Base-by-base conservation (phyloP, 1,140 invertebrate species). In the Dendroctonus valens region DNA sequence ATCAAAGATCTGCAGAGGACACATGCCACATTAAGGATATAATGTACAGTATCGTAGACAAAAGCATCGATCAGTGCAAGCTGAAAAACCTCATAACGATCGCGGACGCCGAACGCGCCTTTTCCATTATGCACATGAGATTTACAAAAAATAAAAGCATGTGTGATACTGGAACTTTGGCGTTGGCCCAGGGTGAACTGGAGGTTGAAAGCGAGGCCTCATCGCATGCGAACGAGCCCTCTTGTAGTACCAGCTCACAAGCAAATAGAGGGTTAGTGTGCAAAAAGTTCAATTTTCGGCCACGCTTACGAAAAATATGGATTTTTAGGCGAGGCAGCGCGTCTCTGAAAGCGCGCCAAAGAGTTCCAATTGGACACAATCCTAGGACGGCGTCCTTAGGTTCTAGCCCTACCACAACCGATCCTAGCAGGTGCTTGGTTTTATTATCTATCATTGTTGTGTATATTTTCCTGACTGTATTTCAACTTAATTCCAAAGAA, bases 31-130 rank as follows among this genome's bases (percentile, higher is more conserved):
- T 77, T 1, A 75, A 73, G 44, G 53, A 73, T 42, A 71, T 79
- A 7, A 78, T 79, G 73, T 53, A 68, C n/a, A 57, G 50, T 69
- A 74, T 76, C 74, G 81, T 75, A 67, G 81, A 79, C 73, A 84
- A 76, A 72, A 81, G 79, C 72, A 82, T 81, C 2, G 74, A 80
- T 57, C 70, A 78, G 11, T 82, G 79, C 64, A 78, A 80, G 62
- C 65, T 82, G 15, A 75, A 75, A 14, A 73, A 75, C 62, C 75
- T 83, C 7, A 77, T 81, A 2, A 80, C 73, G 48, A 51, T 83
- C 2, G 75, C 76, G 3, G 83, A 85, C 59, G 70, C 86, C 53
- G 85, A 88, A 74, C 76, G 65, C n/a, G 81, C 82, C 7, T 75
- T 83, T 53, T 79, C 73, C 52, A 77, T 87, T 3, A 74, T 88